Base-by-base conservation (phyloP, 2,888 invertebrate species). In the Eubasilissa splendida region DNA sequence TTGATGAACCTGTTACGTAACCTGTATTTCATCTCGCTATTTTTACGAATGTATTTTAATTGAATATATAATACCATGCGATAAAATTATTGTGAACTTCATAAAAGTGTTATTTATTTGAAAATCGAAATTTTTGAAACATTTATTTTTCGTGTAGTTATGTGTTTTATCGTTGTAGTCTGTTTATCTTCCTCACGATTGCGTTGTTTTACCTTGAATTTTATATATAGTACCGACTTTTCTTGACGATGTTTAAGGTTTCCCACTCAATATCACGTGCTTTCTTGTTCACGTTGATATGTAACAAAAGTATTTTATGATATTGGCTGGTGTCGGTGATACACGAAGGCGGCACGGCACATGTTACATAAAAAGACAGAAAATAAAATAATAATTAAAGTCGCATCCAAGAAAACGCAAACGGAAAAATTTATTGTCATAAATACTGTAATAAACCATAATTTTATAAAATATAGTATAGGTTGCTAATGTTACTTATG, bases 171-270 rank as follows among this genome's bases (percentile, higher is more conserved):
- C 58, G n/a, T 56, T 22, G 58, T 73, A 33, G 56, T 70, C 56
- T 73, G 58, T 56, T 73, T 73, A 73, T 12, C 71, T 73, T 31
- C 14, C 56, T 33, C 71, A 73, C 71, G 71, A 73, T 73, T 58
- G 54, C 8, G 42, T 73, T 56, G 42, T 33, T 58, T 73, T 31
- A 53, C 70, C 58, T 68, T 68, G 68, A 68, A 68, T 52, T 50
- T 58, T 58, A 58, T 58, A 58, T 58, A 58, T n/a, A 58, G 11
- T 68, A 68, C 14, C 50, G 9, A 50, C 52, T 50, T 68, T 68
- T 68, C 52, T 68, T 52, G 68, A 14, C 50, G 52, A 1, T 52
- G 42, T 42, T 42, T 42, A 42, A 42, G 42, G 42, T 42, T 42
- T 42, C 42, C 42, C 3, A 42, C 42, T 42, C 42, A 42, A 42